These are phyloP conservation scores for Ectemnius cavifrons DNA, from an alignment of 2,888 invertebrate genomes.

Conservation along the genomic window DNA sequence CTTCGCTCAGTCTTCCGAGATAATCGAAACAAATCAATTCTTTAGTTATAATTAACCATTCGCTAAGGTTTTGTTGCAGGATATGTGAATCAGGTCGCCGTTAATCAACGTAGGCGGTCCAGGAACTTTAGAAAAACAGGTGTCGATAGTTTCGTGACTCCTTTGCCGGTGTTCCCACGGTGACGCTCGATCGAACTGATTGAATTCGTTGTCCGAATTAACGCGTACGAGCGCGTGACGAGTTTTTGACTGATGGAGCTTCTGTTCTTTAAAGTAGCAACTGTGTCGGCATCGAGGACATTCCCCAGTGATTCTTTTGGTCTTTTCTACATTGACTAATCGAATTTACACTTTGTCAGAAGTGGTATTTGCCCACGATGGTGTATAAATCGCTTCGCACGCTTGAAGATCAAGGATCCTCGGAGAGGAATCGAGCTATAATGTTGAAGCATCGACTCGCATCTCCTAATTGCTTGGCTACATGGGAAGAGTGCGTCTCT, in stretches of 20 bases:
- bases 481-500: too few relatives aligned
- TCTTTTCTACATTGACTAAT: neutral
- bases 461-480: neutral
- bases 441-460: too few relatives aligned
- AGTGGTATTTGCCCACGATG: neutral
- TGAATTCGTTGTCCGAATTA: constrained; percentile 4
- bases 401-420: too few relatives aligned
- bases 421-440: too few relatives aligned
- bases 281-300: neutral
- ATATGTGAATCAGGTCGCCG: neutral
- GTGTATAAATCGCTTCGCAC: too few relatives aligned
- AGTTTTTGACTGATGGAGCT: neutral
- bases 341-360: neutral
- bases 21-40: too few relatives aligned
- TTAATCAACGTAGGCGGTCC: neutral
- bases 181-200: neutral
- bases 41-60: too few relatives aligned
- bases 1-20: neutral
- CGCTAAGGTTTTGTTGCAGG: too few relatives aligned
- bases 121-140: neutral
- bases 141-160: neutral
- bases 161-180: neutral
- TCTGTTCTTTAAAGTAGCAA: neutral
- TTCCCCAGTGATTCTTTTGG: neutral
- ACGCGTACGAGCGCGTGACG: neutral